Evolutionary conservation across 2,113 vertebrate genomes (phyloP), one percentile per base, ranked within the genome.

Genomic region (Apteryx owenii): DNA sequence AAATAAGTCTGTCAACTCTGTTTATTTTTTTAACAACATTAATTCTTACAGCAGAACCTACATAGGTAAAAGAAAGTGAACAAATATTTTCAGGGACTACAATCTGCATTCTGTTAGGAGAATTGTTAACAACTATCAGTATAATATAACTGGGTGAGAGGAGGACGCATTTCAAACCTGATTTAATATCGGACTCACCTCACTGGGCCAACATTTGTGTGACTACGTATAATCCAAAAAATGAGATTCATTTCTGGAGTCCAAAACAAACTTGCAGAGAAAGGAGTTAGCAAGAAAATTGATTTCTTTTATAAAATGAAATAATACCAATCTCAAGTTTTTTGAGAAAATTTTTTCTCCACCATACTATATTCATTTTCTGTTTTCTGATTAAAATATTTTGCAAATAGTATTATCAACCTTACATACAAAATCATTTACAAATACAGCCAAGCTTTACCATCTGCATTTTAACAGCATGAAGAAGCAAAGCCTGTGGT

Each of bases 321-420:
- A 31, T 20, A 66, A 68, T 10, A 33, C 60, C 2, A 31, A 81
- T 85, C 40, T 38, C 36, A 61, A 16, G 8, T 31, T 22, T 83
- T 92, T 66, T 46, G 16, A 80, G 33, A 19, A 73, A 94, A 68
- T 16, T 19, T 61, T 80, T 81, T 81, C n/a, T 60, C 38, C 3
- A 0, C 10, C n/a, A 21, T 1, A 0, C 61, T 6, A 19, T 48
- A n/a, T 73, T 82, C 22, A 22, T 46, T 44, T 15, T 71, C 2
- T 44, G 62, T 54, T 83, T 92, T 16, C 71, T 54, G 36, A 26
- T 44, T 71, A 69, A 95, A 83, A 92, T 81, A 61, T 42, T 65
- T 80, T 71, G 2, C 3, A 79, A 83, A 58, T 38, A 31, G 8
- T 38, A 33, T 64, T 87, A 50, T 38, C n/a, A 83, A 50, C 26